phyloP scores from a whole-genome alignment of 64 coral and sea anemone genomes.

The Pocillopora verrucosa region DNA sequence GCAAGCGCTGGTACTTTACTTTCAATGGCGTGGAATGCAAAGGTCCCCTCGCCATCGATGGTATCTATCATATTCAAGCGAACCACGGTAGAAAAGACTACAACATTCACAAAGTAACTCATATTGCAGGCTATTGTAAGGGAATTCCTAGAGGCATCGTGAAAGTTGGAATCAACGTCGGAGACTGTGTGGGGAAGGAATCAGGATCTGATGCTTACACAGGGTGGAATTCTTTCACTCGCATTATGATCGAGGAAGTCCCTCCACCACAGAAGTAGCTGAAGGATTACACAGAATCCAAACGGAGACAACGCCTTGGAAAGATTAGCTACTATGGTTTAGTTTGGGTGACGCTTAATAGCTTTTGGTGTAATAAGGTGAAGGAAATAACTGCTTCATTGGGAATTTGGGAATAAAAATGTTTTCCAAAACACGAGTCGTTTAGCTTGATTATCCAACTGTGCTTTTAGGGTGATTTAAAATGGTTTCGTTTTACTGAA shows the following conservation, averaged over 20 bases:
- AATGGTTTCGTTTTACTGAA: too few species aligned
- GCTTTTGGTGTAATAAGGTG: too few species aligned
- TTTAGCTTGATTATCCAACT: too few species aligned
- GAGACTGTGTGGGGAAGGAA: constrained; percentile 6
- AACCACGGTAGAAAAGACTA: constrained; percentile 1
- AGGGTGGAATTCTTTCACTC: constrained; percentile 5
- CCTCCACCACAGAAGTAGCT: not conserved
- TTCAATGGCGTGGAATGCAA: constrained; percentile 12
- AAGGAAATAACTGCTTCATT: too few species aligned
- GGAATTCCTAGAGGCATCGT: constrained; percentile 1
- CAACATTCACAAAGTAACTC: not conserved
- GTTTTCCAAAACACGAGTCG: too few species aligned
- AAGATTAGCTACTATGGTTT: too few species aligned
- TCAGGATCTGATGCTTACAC: not conserved
- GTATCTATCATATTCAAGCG: not conserved
- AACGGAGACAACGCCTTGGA: too few species aligned
- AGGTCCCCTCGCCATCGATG: constrained; percentile 32
- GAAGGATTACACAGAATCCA: not conserved
- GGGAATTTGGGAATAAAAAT: too few species aligned
- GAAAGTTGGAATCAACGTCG: constrained; percentile 4
- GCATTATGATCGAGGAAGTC: not conserved
- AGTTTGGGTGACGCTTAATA: too few species aligned
- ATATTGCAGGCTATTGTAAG: constrained; percentile 13
- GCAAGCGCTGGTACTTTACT: constrained; percentile 44
- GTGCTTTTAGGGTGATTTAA: too few species aligned